Conservation (phyloP, 2,797 vertebrate genomes). For the Poecilia gillii region DNA sequence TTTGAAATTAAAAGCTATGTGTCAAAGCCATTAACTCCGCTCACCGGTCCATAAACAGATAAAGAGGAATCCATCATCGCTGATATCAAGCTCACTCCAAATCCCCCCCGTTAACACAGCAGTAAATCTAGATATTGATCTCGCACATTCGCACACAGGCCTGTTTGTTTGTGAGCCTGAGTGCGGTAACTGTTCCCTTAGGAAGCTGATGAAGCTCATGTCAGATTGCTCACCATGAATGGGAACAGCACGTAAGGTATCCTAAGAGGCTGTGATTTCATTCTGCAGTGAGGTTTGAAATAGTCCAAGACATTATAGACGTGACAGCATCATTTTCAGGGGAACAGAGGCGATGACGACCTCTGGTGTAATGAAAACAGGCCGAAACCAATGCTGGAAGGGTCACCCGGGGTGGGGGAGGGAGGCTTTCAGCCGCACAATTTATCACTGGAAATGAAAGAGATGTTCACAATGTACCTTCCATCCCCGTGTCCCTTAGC, state of each 20-base stretch:
- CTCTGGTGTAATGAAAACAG: slow-evolving; percentile 6
- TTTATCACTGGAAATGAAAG: slow-evolving; percentile 28
- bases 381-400: slow-evolving; percentile 31
- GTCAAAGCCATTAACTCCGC: slow-evolving; percentile 29
- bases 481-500: slow-evolving; percentile 13
- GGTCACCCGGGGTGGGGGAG: slow-evolving; percentile 11
- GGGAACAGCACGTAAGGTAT: slow-evolving; percentile 20
- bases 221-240: slow-evolving; percentile 39
- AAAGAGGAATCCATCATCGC: slow-evolving; percentile 23
- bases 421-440: slow-evolving; percentile 22
- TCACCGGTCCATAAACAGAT: slow-evolving; percentile 17
- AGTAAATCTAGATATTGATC: slow-evolving; percentile 28
- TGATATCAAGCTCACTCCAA: slow-evolving; percentile 28
- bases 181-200: slow-evolving; percentile 4
- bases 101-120: slow-evolving; percentile 6
- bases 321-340: slow-evolving; percentile 37
- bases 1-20: slow-evolving; percentile 36
- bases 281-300: slow-evolving; percentile 31
- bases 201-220: slow-evolving; percentile 24
- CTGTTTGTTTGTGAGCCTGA: slow-evolving; percentile 20
- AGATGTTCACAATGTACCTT: slow-evolving; percentile 4
- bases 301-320: slow-evolving; percentile 29
- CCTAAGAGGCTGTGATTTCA: slow-evolving; percentile 34
- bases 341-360: slow-evolving; percentile 14
- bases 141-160: slow-evolving; percentile 9